Percentiles rank a stretch among this genome's conserved stretches.
phyloP scores from a whole-genome alignment of 2,797 vertebrate genomes.

The Acomys russatus region DNA sequence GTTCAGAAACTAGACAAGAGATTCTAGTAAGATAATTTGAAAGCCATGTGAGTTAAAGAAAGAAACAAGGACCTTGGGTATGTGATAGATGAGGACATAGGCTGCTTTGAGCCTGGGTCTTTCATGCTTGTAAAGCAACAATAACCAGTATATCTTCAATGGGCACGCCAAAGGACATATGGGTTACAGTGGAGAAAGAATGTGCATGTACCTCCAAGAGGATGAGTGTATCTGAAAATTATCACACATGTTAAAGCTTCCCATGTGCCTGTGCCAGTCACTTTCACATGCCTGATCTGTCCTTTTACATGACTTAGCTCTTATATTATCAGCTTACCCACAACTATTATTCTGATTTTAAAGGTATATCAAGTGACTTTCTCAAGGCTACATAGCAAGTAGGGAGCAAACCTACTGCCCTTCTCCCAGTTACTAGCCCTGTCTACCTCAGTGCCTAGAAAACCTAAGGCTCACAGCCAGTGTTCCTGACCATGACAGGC shows the following conservation, averaged over 20 bases:
- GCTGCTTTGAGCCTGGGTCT: no score
- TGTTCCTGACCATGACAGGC: fast-evolving
- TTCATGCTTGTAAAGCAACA: no score
- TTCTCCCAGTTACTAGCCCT: not conserved
- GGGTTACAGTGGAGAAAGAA: no score
- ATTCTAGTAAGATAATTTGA: not conserved
- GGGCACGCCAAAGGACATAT: no score
- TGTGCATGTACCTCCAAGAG: no score
- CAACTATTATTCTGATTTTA: not conserved
- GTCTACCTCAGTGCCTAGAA: not conserved
- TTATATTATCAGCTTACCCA: not conserved
- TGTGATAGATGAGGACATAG: no score
- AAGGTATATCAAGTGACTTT: not conserved
- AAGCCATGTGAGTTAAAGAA: no score
- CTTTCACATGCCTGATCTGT: not conserved
- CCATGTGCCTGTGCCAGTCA: not conserved
- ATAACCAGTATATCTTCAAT: no score
- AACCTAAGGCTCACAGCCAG: not conserved
- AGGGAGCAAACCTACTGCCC: not conserved
- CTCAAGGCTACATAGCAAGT: not conserved
- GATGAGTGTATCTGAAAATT: not conserved
- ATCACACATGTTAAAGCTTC: not conserved
- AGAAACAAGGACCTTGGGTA: no score
- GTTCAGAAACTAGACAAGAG: not conserved
- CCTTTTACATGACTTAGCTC: not conserved